Percentiles rank a stretch among this genome's conserved stretches.
Conservation (phyloP, 2,888 invertebrate species). For the Dicycla oo region DNA sequence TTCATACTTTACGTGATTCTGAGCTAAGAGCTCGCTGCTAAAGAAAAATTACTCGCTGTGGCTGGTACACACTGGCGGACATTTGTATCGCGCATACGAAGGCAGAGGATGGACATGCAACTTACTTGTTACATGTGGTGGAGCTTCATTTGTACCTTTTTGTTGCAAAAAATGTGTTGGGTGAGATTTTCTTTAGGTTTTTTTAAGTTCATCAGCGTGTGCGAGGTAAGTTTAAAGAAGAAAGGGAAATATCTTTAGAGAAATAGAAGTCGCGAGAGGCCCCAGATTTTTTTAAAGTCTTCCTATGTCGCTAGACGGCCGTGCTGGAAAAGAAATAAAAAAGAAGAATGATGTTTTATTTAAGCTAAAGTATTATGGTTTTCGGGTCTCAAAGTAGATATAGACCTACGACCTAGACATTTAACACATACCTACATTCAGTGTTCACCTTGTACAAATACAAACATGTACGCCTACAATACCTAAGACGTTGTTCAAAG, state of each 20-base stretch:
- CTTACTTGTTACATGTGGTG: constrained; percentile 38
- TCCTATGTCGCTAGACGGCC: background rate
- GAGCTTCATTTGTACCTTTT: constrained; percentile 20
- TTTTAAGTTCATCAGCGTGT: background rate
- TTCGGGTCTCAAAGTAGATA: too few relatives aligned
- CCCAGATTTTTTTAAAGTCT: background rate
- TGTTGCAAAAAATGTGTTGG: background rate
- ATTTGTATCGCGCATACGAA: constrained; percentile 43
- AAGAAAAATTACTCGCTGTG: constrained; percentile 61
- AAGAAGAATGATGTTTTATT: background rate
- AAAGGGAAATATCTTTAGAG: background rate
- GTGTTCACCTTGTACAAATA: background rate
- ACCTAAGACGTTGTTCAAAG: constrained; percentile 18
- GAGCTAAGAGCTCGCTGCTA: constrained; percentile 64
- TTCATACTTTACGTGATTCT: constrained; percentile 79
- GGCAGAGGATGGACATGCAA: constrained; percentile 3
- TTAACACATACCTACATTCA: background rate
- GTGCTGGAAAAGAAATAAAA: background rate
- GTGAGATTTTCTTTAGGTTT: constrained; percentile 4
- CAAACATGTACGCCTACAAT: background rate
- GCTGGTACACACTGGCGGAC: constrained; percentile 48
- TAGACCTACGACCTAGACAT: background rate
- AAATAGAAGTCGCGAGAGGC: background rate
- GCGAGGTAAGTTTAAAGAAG: background rate
- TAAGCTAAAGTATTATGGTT: background rate